Conservation (phyloP, 2,888 invertebrate genomes). For the Drosophila atroscutellata region DNA sequence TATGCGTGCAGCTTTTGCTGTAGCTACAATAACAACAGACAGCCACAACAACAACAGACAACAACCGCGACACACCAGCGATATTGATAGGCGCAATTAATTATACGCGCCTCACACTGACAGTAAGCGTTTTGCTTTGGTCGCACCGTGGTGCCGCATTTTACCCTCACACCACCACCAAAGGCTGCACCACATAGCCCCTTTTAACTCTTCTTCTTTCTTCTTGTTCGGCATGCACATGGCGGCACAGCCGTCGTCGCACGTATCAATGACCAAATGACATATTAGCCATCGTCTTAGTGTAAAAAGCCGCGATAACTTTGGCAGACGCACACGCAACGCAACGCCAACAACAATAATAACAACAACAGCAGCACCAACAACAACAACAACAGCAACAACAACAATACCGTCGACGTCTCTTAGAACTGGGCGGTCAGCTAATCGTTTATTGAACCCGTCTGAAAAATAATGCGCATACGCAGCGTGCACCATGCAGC, state of each 20-base stretch:
- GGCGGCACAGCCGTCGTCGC: constrained; percentile 55
- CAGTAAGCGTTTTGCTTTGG: constrained; percentile 80
- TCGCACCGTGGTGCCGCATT: constrained; percentile 42
- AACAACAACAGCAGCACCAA: constrained; percentile 13
- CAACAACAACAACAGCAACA: constrained; percentile 5
- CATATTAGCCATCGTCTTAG: constrained; percentile 82
- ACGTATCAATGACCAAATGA: constrained; percentile 82
- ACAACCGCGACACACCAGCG: constrained; percentile 50
- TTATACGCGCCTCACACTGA: constrained; percentile 79
- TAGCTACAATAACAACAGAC: constrained; percentile 22
- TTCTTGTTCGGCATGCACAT: constrained; percentile 1
- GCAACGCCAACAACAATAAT: constrained; percentile 25
- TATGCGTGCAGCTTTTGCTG: constrained; percentile 58
- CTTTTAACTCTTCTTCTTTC: constrained; percentile 14
- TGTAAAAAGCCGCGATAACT: constrained; percentile 81
- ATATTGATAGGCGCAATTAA: constrained; percentile 82
- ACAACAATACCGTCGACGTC: constrained; percentile 13
- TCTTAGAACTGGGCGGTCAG: constrained; percentile 65
- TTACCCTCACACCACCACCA: constrained; percentile 36
- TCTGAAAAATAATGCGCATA: constrained; percentile 74
- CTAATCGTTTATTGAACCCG: constrained; percentile 80
- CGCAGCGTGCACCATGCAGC: constrained; percentile 71
- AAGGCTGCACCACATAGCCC: constrained; percentile 8
- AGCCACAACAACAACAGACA: constrained; percentile 18
- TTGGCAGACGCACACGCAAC: constrained; percentile 75